A percentile compares a stretch with the other conserved stretches of the same genome.
phyloP scores from a whole-genome alignment of 2,888 invertebrate genomes.

The Pseudolycoriella hygida region DNA sequence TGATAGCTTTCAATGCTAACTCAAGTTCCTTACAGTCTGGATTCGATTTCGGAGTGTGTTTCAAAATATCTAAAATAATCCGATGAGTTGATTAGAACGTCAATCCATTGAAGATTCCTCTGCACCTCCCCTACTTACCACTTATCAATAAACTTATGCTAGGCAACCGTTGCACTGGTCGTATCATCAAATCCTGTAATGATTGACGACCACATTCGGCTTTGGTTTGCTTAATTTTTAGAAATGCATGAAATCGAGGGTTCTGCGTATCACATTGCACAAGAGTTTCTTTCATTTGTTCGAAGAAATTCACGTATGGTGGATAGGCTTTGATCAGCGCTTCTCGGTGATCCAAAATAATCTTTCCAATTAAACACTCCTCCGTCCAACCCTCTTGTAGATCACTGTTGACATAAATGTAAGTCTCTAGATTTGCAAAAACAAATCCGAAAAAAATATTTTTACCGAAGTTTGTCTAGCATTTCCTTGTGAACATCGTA shows the following conservation, averaged over 20 bases:
- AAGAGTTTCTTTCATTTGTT: conserved; percentile 89
- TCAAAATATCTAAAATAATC: conserved; percentile 69
- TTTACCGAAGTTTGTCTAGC: conserved; percentile 34
- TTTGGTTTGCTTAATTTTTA: conserved; percentile 85
- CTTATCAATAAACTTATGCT: conserved; percentile 87
- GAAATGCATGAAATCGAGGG: conserved; percentile 94
- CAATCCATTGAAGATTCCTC: no score
- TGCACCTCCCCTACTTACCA: conserved; percentile 37
- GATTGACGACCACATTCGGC: conserved; percentile 94
- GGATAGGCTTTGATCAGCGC: conserved; percentile 90
- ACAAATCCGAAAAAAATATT: background rate
- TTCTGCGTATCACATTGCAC: conserved; percentile 79
- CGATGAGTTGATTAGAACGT: no score
- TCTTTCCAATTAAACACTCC: conserved; percentile 69
- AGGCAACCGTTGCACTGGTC: conserved; percentile 94
- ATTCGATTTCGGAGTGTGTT: conserved; percentile 76
- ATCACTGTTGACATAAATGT: conserved; percentile 15
- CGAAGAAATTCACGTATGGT: conserved; percentile 95
- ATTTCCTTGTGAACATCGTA: conserved; percentile 79
- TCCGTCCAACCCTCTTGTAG: conserved; percentile 60
- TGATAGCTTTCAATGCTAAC: conserved; percentile 70
- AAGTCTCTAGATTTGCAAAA: background rate
- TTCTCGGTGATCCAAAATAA: conserved; percentile 72
- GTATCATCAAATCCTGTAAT: conserved; percentile 86
- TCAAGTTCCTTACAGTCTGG: conserved; percentile 74